phyloP scores from a whole-genome alignment of 2,888 invertebrate species.

The Lacanobia wlatinum region DNA sequence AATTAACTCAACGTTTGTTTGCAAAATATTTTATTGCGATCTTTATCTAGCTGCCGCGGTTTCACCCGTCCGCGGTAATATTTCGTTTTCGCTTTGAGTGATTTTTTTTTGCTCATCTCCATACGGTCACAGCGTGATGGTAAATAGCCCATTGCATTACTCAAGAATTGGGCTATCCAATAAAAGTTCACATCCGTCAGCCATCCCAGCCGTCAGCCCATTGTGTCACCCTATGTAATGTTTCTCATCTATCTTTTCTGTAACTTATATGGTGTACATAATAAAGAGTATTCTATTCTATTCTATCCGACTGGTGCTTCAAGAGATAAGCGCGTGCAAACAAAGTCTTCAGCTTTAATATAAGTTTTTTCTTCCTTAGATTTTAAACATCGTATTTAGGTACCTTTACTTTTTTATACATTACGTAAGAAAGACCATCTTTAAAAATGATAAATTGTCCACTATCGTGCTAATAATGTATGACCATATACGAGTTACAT shows the following conservation, averaged over 20 bases:
- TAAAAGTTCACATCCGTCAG: too few species aligned
- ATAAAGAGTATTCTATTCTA: too few species aligned
- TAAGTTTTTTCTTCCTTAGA: too few species aligned
- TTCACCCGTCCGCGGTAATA: too few species aligned
- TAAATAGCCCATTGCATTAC: not conserved
- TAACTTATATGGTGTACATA: too few species aligned
- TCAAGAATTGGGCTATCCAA: not conserved
- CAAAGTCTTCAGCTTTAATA: too few species aligned
- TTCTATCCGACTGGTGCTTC: too few species aligned
- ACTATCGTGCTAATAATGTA: constrained; percentile 34
- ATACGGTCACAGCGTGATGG: not conserved
- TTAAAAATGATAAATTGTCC: constrained; percentile 14
- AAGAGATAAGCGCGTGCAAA: too few species aligned
- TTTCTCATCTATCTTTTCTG: too few species aligned
- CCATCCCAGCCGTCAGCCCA: too few species aligned
- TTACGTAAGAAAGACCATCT: constrained; percentile 9
- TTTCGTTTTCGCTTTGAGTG: not conserved
- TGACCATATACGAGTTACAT: constrained; percentile 14
- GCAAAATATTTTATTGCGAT: constrained; percentile 21
- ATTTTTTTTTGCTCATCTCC: not conserved
- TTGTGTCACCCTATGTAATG: too few species aligned
- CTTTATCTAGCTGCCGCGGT: not conserved
- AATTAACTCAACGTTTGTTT: constrained; percentile 40
- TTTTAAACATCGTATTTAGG: too few species aligned
- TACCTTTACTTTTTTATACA: not conserved